phyloP scores from a whole-genome alignment of 2,113 vertebrate genomes.

The Xenopus tropicalis region DNA sequence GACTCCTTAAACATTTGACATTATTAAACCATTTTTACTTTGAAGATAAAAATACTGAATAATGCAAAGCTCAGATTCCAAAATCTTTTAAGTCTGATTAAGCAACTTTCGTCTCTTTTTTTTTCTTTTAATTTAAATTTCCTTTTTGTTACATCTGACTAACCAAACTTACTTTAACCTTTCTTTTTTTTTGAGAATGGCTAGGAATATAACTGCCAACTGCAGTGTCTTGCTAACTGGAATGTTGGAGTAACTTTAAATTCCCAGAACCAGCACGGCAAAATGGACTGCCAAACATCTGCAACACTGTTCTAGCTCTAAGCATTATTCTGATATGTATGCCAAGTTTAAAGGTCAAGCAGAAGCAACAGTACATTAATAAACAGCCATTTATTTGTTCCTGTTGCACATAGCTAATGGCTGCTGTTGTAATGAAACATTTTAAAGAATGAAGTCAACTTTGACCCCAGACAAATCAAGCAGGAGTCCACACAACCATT shows the following conservation, averaged over 20 bases:
- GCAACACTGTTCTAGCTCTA: slow-evolving; percentile 17
- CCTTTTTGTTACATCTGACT: too few relatives aligned
- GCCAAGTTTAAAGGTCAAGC: slow-evolving; percentile 39
- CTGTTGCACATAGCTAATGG: slow-evolving; percentile 1
- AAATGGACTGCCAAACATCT: slow-evolving; percentile 37
- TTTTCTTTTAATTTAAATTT: too few relatives aligned
- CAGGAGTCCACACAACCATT: neutral
- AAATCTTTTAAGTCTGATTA: too few relatives aligned
- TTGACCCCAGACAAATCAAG: neutral
- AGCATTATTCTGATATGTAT: slow-evolving; percentile 19
- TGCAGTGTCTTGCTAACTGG: neutral
- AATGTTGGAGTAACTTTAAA: slow-evolving; percentile 14
- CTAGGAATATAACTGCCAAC: too few relatives aligned
- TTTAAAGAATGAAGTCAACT: slow-evolving; percentile 8
- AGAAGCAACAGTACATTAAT: slow-evolving; percentile 6
- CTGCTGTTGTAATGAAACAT: slow-evolving; percentile 23
- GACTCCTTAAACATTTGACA: too few relatives aligned
- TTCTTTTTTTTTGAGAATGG: too few relatives aligned
- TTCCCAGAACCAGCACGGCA: slow-evolving; percentile 23
- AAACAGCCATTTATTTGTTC: slow-evolving; percentile 2
- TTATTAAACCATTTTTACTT: too few relatives aligned
- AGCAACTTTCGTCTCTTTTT: too few relatives aligned
- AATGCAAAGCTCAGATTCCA: too few relatives aligned
- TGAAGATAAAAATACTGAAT: too few relatives aligned
- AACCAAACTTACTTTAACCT: too few relatives aligned